A percentile compares a stretch with the other conserved stretches of the same genome.
phyloP scores from a whole-genome alignment of 2,888 invertebrate genomes.

The Netelia melanura region DNA sequence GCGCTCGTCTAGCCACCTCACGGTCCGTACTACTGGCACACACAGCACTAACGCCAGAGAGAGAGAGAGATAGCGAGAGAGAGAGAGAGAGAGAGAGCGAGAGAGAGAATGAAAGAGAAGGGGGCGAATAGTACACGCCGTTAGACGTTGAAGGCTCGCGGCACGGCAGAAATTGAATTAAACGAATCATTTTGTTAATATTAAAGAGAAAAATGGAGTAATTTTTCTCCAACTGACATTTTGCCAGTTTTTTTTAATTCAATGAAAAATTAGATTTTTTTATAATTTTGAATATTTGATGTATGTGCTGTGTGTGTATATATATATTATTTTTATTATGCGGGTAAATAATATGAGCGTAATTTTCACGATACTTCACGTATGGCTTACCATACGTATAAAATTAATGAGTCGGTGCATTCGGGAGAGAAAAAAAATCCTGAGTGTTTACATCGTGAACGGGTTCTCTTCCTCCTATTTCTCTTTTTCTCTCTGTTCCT shows the following conservation, averaged over 20 bases:
- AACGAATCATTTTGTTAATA: no score
- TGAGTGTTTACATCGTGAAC: slow-evolving; percentile 7
- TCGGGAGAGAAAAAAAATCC: not conserved
- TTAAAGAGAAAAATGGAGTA: no score
- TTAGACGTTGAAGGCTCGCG: not conserved
- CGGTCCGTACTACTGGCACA: slow-evolving; percentile 68
- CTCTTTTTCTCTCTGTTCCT: not conserved
- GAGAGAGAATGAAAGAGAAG: not conserved
- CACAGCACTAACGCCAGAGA: not conserved
- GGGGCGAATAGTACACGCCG: not conserved
- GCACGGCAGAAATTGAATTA: not conserved
- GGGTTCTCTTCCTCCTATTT: not conserved
- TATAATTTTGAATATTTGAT: not conserved
- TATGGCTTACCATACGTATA: not conserved
- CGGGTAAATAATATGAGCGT: not conserved
- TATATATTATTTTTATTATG: not conserved
- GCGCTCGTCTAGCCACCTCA: slow-evolving; percentile 82
- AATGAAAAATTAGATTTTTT: not conserved
- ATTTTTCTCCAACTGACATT: no score
- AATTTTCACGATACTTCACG: not conserved
- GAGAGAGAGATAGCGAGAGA: not conserved
- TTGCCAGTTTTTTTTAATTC: not conserved
- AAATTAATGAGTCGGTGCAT: not conserved
- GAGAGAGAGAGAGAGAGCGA: not conserved
- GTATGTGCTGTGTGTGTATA: not conserved